Evolutionary conservation across 2,113 vertebrate genomes (phyloP).

Genomic region (Microtus oregoni): DNA sequence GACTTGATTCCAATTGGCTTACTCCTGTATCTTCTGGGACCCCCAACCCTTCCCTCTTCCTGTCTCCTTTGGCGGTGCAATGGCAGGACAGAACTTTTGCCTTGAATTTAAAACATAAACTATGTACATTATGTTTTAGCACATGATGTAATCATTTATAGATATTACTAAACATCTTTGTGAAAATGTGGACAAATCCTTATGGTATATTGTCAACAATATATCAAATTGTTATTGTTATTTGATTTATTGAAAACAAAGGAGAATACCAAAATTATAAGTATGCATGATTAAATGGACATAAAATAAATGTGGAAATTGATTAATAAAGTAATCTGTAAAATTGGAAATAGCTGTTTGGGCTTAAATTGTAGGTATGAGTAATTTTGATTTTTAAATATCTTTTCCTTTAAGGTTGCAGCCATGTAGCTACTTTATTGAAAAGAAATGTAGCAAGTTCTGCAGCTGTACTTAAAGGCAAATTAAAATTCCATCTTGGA

Average conservation of each 20-base stretch:
- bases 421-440: background rate
- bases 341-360: background rate
- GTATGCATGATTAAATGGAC: background rate
- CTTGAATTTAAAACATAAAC: background rate
- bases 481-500: background rate
- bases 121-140: background rate
- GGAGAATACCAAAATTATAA: background rate
- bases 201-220: background rate
- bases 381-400: background rate
- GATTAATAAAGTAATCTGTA: background rate
- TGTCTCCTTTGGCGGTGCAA: background rate
- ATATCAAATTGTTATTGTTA: background rate
- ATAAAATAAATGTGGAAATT: background rate
- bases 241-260: background rate
- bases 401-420: background rate
- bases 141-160: background rate
- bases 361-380: background rate
- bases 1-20: background rate
- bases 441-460: background rate
- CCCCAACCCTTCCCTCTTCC: background rate
- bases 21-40: background rate
- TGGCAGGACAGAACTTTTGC: background rate
- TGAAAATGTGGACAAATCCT: background rate
- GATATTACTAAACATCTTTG: background rate
- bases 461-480: background rate